Conservation (phyloP, 2,113 vertebrate genomes). For the Corydoras maculifer region DNA sequence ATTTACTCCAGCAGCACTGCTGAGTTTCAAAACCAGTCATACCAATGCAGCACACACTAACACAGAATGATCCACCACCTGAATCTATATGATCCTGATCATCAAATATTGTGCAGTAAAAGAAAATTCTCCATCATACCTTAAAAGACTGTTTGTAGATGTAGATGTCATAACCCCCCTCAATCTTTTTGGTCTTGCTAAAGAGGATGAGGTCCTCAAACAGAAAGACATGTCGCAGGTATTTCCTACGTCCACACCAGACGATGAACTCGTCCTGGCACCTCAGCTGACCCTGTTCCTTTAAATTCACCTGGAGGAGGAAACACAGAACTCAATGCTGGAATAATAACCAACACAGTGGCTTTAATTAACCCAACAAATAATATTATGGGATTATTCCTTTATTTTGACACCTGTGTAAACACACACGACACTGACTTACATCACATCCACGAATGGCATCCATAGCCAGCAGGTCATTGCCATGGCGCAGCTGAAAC, state of each 20-base stretch:
- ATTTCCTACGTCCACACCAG: conserved; percentile 76
- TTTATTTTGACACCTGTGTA: not conserved
- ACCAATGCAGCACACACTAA: no score
- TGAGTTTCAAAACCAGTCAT: no score
- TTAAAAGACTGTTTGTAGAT: conserved; percentile 79
- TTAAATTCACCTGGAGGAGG: conserved; percentile 71
- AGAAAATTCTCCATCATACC: conserved; percentile 50
- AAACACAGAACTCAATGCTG: no score
- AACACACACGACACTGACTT: conserved; percentile 38
- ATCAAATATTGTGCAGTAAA: no score
- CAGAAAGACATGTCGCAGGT: conserved; percentile 74
- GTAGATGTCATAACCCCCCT: conserved; percentile 73
- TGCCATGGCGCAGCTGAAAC: conserved; percentile 91
- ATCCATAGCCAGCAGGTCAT: conserved; percentile 94
- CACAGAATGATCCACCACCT: no score
- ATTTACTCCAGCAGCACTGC: no score
- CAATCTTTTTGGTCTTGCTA: conserved; percentile 77
- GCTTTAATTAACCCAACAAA: no score
- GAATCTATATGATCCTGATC: not conserved
- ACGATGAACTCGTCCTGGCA: conserved; percentile 79
- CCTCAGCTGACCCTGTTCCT: conserved; percentile 76
- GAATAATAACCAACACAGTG: no score
- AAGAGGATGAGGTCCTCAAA: conserved; percentile 83
- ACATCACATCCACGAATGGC: conserved; percentile 91
- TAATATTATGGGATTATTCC: not conserved